Evolutionary conservation across 2,888 invertebrate species (phyloP).

Genomic region (Meloe dianella): DNA sequence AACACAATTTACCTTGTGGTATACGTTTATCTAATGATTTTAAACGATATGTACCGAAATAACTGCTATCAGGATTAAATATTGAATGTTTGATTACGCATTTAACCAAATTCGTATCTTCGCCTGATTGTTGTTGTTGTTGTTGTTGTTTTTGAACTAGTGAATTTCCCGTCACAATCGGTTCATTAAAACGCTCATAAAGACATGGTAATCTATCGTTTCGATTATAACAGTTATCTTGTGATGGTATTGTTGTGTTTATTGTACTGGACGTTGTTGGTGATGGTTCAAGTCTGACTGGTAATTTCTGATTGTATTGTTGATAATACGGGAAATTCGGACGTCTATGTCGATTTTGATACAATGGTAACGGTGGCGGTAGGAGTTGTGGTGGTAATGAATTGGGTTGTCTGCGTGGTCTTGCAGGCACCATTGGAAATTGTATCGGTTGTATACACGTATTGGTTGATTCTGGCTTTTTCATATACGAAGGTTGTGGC

Average conservation of each 20-base stretch:
- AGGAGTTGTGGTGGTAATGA: background rate
- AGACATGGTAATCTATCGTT: background rate
- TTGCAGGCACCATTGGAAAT: background rate
- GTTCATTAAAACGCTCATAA: constrained; percentile 8
- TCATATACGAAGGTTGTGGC: background rate
- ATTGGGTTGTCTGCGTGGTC: background rate
- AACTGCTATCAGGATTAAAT: background rate
- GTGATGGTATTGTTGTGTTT: background rate
- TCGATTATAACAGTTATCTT: background rate
- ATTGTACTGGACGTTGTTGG: background rate
- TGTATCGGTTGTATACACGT: background rate
- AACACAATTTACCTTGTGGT: constrained; percentile 45
- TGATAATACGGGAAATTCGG: background rate
- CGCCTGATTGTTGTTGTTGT: constrained; percentile 9
- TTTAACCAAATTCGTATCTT: constrained; percentile 19
- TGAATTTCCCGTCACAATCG: background rate
- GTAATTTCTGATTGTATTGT: background rate
- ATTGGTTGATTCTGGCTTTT: too few relatives aligned
- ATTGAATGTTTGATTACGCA: too few relatives aligned
- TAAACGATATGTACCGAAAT: background rate
- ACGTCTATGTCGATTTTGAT: background rate
- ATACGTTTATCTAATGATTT: constrained; percentile 16
- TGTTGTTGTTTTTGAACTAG: too few relatives aligned
- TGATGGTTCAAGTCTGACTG: background rate
- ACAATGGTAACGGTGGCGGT: background rate